phyloP scores from a whole-genome alignment of 1,140 invertebrate genomes.

The Pseudomyrmex cubaensis region DNA sequence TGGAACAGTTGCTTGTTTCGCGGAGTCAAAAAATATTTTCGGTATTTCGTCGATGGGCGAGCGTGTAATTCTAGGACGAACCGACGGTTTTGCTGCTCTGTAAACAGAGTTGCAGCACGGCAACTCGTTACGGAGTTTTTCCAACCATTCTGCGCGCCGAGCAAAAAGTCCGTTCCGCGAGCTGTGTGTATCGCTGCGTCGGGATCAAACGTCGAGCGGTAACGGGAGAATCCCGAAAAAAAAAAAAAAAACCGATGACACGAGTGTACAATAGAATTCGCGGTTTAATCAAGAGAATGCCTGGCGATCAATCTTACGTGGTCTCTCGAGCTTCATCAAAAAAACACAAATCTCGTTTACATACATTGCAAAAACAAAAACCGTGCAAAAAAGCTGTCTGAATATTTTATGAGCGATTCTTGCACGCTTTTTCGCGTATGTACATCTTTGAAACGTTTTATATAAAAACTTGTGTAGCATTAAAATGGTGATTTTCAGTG shows the following conservation, averaged over 20 bases:
- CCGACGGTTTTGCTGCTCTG: slow-evolving; percentile 46
- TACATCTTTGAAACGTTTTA: too few relatives aligned
- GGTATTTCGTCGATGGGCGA: slow-evolving; percentile 23
- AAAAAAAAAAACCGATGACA: slow-evolving; percentile 41
- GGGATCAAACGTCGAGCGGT: slow-evolving; percentile 45
- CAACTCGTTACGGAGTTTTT: slow-evolving; percentile 60
- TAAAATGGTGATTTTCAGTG: too few relatives aligned
- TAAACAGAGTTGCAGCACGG: slow-evolving; percentile 47
- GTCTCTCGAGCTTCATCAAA: slow-evolving; percentile 14
- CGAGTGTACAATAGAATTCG: slow-evolving; percentile 4
- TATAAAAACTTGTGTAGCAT: background rate
- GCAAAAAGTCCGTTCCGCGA: slow-evolving; percentile 8
- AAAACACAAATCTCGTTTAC: background rate
- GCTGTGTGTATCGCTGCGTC: slow-evolving; percentile 15
- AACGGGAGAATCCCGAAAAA: slow-evolving; percentile 44
- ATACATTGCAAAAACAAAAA: background rate
- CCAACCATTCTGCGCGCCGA: slow-evolving; percentile 33
- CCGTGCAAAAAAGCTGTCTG: background rate
- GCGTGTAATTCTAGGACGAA: slow-evolving; percentile 56
- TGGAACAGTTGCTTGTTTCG: slow-evolving; percentile 50
- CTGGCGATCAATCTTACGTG: slow-evolving; percentile 29
- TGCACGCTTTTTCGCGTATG: too few relatives aligned
- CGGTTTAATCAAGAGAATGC: slow-evolving; percentile 34
- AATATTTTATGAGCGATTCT: background rate
- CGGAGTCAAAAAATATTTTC: slow-evolving; percentile 34